phyloP scores from a whole-genome alignment of 2,113 vertebrate species.

The Anolis sagrei region DNA sequence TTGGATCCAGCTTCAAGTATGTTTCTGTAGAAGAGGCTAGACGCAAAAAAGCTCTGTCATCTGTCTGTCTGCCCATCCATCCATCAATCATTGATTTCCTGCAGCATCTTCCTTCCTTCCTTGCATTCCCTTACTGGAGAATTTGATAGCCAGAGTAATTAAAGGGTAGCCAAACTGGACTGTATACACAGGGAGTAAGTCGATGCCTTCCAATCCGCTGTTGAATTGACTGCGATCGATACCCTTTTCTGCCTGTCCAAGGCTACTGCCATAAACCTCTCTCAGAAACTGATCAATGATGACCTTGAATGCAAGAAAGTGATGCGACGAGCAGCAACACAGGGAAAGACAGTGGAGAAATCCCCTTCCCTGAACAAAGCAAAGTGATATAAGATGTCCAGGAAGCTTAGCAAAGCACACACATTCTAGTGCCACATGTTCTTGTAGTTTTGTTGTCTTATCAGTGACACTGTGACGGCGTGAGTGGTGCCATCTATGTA shows the following conservation, averaged over 20 bases:
- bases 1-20: too few species aligned
- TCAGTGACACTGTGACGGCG: too few species aligned
- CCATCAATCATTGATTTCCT: too few species aligned
- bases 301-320: conserved; percentile 72
- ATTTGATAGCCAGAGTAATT: conserved; percentile 57
- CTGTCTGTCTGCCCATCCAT: too few species aligned
- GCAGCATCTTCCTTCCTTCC: background rate
- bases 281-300: conserved; percentile 72
- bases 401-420: too few species aligned
- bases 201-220: conserved; percentile 68
- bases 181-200: conserved; percentile 59
- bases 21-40: too few species aligned
- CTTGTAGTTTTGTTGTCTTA: too few species aligned
- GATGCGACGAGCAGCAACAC: background rate
- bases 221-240: conserved; percentile 75
- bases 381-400: background rate
- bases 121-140: background rate
- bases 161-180: conserved; percentile 62
- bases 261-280: conserved; percentile 68
- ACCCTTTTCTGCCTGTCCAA: conserved; percentile 66
- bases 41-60: too few species aligned
- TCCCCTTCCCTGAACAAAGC: background rate
- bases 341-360: background rate
- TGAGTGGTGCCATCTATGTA: too few species aligned
- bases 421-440: too few species aligned